Base-by-base conservation (phyloP, 2,888 invertebrate genomes). In the Drosophila ezoana region DNA sequence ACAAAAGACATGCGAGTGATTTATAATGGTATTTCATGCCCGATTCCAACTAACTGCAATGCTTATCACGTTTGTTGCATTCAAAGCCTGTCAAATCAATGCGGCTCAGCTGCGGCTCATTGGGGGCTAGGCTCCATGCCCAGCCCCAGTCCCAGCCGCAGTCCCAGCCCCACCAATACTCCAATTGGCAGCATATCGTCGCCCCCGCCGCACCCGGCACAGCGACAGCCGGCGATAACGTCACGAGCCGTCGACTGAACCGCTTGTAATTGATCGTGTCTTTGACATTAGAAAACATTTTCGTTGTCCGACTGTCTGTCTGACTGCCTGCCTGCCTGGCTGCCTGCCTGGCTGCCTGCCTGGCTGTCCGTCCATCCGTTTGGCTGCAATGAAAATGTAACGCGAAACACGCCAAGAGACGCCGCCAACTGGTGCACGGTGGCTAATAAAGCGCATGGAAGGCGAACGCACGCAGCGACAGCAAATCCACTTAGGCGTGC, bases 401-500 rank as follows among this genome's bases (percentile, higher is more conserved):
- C 47, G 58, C 57, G 60, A 72, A 76, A 72, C 76, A 75, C 76
- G 76, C 72, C 63, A 72, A 75, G 76, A 75, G 74, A 67, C 75
- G 72, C 76, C 72, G 70, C 79, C 81, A 81, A 81, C 82, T 85
- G 85, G 85, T 81, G 85, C 81, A 79, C 82, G 82, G 59, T 82
- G 78, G 85, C 85, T 82, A 81, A 81, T 85, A 85, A 85, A 80
- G 79, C 81, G 81, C 79, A 76, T 79, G 86, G 76, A 72, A 74
- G 70, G 65, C 71, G 70, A 76, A 65, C 63, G 72, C 64, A 70
- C 73, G 79, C 67, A 67, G 73, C 71, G 70, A 68, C 79, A 74
- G 76, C 84, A 90, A 90, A 90, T 89, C 88, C 89, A 88, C 90
- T 90, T 90, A 90, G 86, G 79, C 88, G 79, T 76, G 79, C 76